Evolutionary conservation across 2,113 vertebrate species (phyloP), one percentile per base, ranked within the genome.

Genomic region (Cranoglanis bouderius): DNA sequence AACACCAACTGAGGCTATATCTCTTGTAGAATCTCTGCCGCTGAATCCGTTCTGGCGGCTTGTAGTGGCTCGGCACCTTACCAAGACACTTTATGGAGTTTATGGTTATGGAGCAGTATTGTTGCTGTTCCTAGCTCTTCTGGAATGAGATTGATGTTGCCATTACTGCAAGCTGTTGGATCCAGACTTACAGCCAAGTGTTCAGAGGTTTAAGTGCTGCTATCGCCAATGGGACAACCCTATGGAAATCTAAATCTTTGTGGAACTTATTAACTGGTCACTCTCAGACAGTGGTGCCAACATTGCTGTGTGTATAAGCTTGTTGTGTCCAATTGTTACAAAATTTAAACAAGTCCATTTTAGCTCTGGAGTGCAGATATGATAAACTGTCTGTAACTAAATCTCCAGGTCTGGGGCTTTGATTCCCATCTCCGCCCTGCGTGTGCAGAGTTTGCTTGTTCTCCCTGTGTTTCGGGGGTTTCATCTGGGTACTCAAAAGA

Each of bases 121-220:
- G 59, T 59, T 82, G 51, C n/a, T 57, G 51, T 38, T 57, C 10
- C 21, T 38, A 38, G 81, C 81, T 82, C 21, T 59, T 82, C 32
- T 57, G 35, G 53, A 40, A n/a, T 38, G 81, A 82, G 81, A 82
- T 82, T 59, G 53, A 82, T 82, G 55, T 59, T 40, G 80, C 32
- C 4, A 10, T 82, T 82, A 57, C 5, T 59, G 35, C 32, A 40
- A 26, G 40, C 19, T 82, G 18, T 59, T 59, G 81, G 55, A 59
- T 9, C 53, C 55, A 82, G 81, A 82, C 21, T 59, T 82, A 59
- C 19, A 26, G 53, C 32, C 53, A 82, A 40, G 35, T 82, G 53
- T 40, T 59, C 55, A 13, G 32, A 59, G 21, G 32, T 57, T 13
- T 14, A 59, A 38, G 53, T 59, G 9, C 19, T 82, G 35, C 40